Base-by-base conservation (phyloP, 1,140 invertebrate genomes). In the Euwallacea fornicatus region DNA sequence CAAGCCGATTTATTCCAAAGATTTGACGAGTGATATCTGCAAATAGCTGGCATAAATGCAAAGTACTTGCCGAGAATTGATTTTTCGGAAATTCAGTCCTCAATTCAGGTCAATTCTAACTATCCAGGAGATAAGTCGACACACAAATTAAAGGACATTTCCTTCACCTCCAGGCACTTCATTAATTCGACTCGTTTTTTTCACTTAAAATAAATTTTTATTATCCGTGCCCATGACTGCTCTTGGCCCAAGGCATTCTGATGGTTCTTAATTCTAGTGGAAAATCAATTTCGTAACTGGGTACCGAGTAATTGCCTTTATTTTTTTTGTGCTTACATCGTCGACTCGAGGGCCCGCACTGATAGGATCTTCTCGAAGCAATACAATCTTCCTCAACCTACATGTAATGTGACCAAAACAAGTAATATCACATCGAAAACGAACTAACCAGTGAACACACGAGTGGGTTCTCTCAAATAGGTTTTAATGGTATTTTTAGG, bases 161-260 rank as follows among this genome's bases (percentile, higher is more conserved):
- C 10, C 4, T 8, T 16, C 54, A 16, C 58, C 61, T 46, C 16
- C 7, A 11, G 16, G 61, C 43, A 11, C 44, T 46, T 63, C 47
- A 63, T 63, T 63, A 63, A 63, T 63, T 63, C 61, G 61, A 63
- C 61, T 63, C 61, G 42, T 63, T 63, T 63, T 63, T 63, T 63
- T 43, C 61, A 21, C 43, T 50, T 47, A 15, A 16, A 47, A 63
- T 15, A 63, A 63, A 63, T 63, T 63, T 63, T 63, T 63, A 63
- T 47, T 42, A 63, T 63, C 43, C 61, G 61, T 63, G 61, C 7
- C 61, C 43, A 47, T 16, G 44, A 63, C 59, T 41, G 59, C 42
- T 10, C 9, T 13, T 11, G 4, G 33, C 61, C 44, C 13, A 47
- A 13, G 61, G 61, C 61, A 9, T 8, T 33, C 47, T 44, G 61